Evolutionary conservation across 2,797 vertebrate species (phyloP), one percentile per base, ranked within the genome.

Genomic region (Leptoclinus maculatus): DNA sequence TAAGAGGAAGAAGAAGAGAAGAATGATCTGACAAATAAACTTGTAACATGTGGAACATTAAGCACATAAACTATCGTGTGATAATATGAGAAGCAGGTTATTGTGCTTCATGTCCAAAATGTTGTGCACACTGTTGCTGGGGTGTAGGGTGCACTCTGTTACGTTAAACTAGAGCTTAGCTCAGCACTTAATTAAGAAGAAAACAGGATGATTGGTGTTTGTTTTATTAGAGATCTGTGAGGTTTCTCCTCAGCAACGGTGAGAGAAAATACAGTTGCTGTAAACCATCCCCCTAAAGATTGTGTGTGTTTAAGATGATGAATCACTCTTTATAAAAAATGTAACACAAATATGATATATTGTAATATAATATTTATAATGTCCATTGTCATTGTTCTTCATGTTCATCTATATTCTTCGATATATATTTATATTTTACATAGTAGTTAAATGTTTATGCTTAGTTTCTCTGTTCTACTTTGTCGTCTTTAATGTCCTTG

Each of bases 241-340:
- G 60, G 60, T 56, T 65, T 66, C 45, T 45, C 2, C 69, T 53
- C 27, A 49, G 36, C 66, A 21, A 41, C 25, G 0, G 38, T 1
- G 45, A 62, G 57, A 58, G 34, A 58, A 25, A 54, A 49, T 27
- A 27, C 67, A 66, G 76, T 57, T 60, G 68, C 68, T 71, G 62
- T 25, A 47, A 10, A 29, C 27, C 4, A 16, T 41, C 53, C 27
- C 49, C 21, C 12, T 45, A 67, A 39, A 72, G 76, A 73, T 67
- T 38, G 43, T 60, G 23, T 62, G 17, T 60, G 25, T 45, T 59
- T 3, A n/a, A 4, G 1, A 1, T 2, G 9, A 67, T 54, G 63
- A 6, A 4, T 67, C 64, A 79, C 76, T 60, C 76, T 59, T 4
- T 38, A 12, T 3, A 19, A 57, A 34, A 47, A 10, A 8, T 36